phyloP scores from a whole-genome alignment of 1,140 invertebrate genomes.

The Drosophila truncata region DNA sequence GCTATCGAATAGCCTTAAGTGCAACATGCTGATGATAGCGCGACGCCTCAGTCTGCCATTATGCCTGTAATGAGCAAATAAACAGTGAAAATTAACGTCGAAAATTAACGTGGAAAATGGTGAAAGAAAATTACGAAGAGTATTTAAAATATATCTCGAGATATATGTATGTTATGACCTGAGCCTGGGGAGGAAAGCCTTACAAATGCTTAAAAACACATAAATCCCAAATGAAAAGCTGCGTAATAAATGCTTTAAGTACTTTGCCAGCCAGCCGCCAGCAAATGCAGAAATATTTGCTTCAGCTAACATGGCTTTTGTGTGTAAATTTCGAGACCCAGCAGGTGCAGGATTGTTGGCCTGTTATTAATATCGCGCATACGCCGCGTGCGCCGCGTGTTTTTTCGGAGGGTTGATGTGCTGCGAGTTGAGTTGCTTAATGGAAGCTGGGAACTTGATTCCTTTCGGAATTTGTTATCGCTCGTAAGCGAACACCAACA shows the following conservation, averaged over 20 bases:
- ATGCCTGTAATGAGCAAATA: slow-evolving; percentile 25
- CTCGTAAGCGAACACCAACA: slow-evolving; percentile 10
- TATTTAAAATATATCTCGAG: slow-evolving; percentile 42
- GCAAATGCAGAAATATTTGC: slow-evolving; percentile 57
- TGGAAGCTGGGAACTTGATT: slow-evolving; percentile 7
- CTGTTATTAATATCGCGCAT: slow-evolving; percentile 54
- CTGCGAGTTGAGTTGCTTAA: slow-evolving; percentile 11
- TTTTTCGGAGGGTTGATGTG: background rate
- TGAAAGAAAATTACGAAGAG: slow-evolving; percentile 40
- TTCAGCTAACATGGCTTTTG: slow-evolving; percentile 55
- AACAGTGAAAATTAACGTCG: slow-evolving; percentile 18
- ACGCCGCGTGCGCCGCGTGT: slow-evolving; percentile 29
- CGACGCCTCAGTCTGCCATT: slow-evolving; percentile 19
- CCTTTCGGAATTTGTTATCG: slow-evolving; percentile 26
- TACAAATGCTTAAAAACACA: slow-evolving; percentile 46
- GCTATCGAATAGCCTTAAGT: slow-evolving; percentile 74
- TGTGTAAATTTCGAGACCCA: slow-evolving; percentile 49
- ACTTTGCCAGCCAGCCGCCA: slow-evolving; percentile 41
- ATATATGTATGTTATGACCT: slow-evolving; percentile 14
- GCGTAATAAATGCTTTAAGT: slow-evolving; percentile 69
- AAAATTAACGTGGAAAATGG: slow-evolving; percentile 9
- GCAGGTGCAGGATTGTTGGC: slow-evolving; percentile 42
- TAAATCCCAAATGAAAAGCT: slow-evolving; percentile 65
- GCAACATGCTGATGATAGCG: slow-evolving; percentile 53
- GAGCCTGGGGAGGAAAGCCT: background rate